Conservation (phyloP, 2,888 invertebrate species). For the Venusia cambrica region DNA sequence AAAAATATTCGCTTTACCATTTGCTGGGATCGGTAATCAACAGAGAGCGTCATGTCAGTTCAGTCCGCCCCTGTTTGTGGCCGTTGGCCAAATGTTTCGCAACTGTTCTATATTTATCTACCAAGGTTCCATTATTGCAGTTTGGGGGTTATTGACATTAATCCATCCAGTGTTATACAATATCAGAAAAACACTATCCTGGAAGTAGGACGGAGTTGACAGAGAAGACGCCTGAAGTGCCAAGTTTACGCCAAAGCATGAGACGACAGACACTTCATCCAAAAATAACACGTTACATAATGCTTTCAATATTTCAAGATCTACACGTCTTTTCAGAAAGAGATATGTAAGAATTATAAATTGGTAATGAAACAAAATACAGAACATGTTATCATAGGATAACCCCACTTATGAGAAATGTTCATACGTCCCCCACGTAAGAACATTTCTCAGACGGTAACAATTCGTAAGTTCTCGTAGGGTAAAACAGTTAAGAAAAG, state of each 20-base stretch:
- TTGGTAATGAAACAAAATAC: too few species aligned
- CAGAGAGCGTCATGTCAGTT: constrained; percentile 41
- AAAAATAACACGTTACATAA: constrained; percentile 63
- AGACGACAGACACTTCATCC: constrained; percentile 34
- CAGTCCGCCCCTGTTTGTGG: constrained; percentile 39
- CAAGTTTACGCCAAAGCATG: constrained; percentile 60
- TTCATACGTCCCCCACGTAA: too few species aligned
- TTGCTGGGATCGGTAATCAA: constrained; percentile 44
- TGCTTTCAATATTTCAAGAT: too few species aligned
- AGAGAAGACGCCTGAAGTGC: constrained; percentile 51
- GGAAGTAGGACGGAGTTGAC: constrained; percentile 43
- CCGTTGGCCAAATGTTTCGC: constrained; percentile 71
- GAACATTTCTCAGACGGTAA: too few species aligned
- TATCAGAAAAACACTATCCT: constrained; percentile 49
- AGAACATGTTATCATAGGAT: too few species aligned
- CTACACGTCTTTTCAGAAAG: neutral
- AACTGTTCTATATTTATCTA: constrained; percentile 66
- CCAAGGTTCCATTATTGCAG: constrained; percentile 73
- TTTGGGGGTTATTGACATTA: constrained; percentile 79
- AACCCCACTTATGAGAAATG: too few species aligned
- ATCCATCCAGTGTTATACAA: constrained; percentile 58
- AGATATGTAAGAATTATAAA: too few species aligned
- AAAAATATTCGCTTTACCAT: constrained; percentile 3
- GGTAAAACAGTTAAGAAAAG: too few species aligned
- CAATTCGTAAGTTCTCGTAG: too few species aligned